A percentile compares a stretch with the other conserved stretches of the same genome.
Evolutionary conservation across 1,140 invertebrate genomes (phyloP).

Genomic region (Macrotrachela quadricornifera): DNA sequence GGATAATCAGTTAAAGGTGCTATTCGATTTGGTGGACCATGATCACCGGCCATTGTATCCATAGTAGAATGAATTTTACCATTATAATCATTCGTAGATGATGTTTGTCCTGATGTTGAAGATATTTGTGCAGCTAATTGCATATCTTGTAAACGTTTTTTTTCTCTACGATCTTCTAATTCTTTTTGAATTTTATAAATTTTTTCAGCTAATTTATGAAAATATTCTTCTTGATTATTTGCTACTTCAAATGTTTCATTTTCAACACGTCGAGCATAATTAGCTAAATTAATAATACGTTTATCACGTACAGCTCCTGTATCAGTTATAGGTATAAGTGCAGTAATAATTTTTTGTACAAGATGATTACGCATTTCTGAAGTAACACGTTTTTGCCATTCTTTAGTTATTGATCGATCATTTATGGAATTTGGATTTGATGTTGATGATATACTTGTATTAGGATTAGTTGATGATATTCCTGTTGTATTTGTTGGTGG

Average conservation of each 20-base stretch:
- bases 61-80: conserved; percentile 8
- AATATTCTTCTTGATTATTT: conserved; percentile 80
- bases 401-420: too few species aligned
- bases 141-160: conserved; percentile 19
- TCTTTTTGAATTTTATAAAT: conserved; percentile 99
- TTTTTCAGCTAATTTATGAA: conserved; percentile 89
- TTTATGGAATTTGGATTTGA: too few species aligned
- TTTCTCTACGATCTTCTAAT: conserved; percentile 50
- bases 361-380: conserved; percentile 90
- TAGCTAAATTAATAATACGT: conserved; percentile 85
- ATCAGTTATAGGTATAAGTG: conserved; percentile 16
- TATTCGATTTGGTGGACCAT: conserved; percentile 5
- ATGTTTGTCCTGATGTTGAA: background rate
- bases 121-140: background rate
- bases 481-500: conserved; percentile 6
- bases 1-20: background rate
- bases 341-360: conserved; percentile 71
- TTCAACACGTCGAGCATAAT: conserved; percentile 93
- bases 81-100: background rate
- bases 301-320: conserved; percentile 51
- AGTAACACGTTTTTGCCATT: conserved; percentile 91
- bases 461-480: background rate
- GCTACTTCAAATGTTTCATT: conserved; percentile 98
- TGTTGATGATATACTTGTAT: background rate
- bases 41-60: conserved; percentile 4